Conservation (phyloP, 2,888 invertebrate species). For the Tromatobia lineatoria region DNA sequence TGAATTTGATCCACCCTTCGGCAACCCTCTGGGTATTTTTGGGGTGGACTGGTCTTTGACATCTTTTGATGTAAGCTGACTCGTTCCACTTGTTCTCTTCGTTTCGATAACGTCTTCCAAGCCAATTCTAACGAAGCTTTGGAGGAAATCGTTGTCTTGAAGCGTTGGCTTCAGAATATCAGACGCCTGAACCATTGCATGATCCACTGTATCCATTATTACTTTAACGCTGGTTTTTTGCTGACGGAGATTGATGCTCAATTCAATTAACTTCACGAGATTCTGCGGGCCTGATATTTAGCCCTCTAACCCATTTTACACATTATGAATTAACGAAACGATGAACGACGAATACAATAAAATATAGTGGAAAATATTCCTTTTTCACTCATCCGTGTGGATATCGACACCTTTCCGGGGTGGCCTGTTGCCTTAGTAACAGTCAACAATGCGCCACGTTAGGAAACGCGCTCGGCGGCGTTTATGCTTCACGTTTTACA, state of each 20-base stretch:
- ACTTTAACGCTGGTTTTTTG: neutral
- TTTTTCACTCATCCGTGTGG: slow-evolving; percentile 72
- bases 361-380: slow-evolving; percentile 24
- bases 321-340: slow-evolving; percentile 8
- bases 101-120: slow-evolving; percentile 84
- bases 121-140: slow-evolving; percentile 92
- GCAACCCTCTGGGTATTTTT: slow-evolving; percentile 38
- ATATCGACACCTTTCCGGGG: slow-evolving; percentile 81
- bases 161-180: slow-evolving; percentile 89
- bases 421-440: slow-evolving; percentile 83
- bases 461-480: slow-evolving; percentile 67
- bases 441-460: slow-evolving; percentile 80
- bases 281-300: neutral
- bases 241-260: neutral
- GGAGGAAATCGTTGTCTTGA: slow-evolving; percentile 91
- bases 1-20: slow-evolving; percentile 44
- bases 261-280: neutral
- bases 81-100: slow-evolving; percentile 42
- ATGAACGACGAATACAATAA: neutral
- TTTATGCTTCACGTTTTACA: slow-evolving; percentile 38
- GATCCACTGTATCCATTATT: slow-evolving; percentile 61
- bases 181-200: slow-evolving; percentile 86
- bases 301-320: neutral
- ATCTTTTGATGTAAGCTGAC: slow-evolving; percentile 54
- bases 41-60: slow-evolving; percentile 52